Base-by-base conservation (phyloP, 64 coral and sea anemone species). In the Exaiptasia diaphana region DNA sequence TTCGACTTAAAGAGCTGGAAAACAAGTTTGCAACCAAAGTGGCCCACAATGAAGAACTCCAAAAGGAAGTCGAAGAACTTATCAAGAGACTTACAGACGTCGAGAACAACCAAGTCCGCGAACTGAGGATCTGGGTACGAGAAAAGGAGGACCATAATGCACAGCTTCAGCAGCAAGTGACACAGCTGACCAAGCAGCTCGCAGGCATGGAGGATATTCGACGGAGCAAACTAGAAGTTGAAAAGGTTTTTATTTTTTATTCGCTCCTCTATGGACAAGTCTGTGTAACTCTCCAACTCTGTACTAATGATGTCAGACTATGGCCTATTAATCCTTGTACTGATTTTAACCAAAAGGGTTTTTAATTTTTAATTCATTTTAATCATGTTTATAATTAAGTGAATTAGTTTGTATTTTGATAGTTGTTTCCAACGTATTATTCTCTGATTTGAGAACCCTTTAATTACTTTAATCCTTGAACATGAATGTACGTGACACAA, bases 181-280 rank as follows among this genome's bases (percentile, higher is more conserved):
- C 57, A n/a, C 79, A 83, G 91, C 86, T 94, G 86, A 94, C 91
- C 63, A 82, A 94, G 44, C 76, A 94, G 64, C 52, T 85, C 18
- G 86, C 86, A 18, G 79, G 86, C 76, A 76, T 77, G 41, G 91
- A 94, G 34, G 56, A 63, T 35, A 50, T 44, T 30, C 79, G 86
- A 50, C 87, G 61, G 63, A 79, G 29, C 30, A 54, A 77, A 7
- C 41, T 77, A 57, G 86, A 89, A 40, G 54, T 64, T 68, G 62
- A 94, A 78, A 89, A 94, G 91, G 91, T 94, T 65, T 78, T 73
- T 73, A 73, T 73, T 73, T 39, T 24, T 73, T 13, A 35, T 64
- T 1, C 20, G 32, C 5, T 65, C 5, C 38, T 35, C 38, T 65
- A 11, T 9, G 36, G 21, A 37, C 61, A 35, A 28, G 31, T 35